phyloP scores from a whole-genome alignment of 2,797 vertebrate genomes.

The Antrozous pallidus region DNA sequence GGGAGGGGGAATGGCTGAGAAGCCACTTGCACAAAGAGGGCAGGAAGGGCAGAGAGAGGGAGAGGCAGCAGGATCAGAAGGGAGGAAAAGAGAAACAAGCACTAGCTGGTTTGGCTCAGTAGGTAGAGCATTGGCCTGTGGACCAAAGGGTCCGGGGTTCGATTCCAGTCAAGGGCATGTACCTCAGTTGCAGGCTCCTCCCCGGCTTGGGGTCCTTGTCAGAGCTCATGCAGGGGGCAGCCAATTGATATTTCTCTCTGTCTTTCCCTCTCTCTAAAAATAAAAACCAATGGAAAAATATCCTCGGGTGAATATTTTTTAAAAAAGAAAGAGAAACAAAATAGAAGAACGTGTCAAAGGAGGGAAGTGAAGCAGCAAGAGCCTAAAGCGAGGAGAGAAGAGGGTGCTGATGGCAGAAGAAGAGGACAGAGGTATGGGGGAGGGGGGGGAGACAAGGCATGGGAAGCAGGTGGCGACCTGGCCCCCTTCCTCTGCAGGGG shows the following conservation, averaged over 20 bases:
- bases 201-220: too few relatives aligned
- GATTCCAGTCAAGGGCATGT: too few relatives aligned
- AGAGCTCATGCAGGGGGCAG: too few relatives aligned
- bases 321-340: not conserved
- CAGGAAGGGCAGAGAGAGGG: not conserved
- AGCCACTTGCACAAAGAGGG: not conserved
- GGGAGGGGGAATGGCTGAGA: not conserved
- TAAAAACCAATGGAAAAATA: too few relatives aligned
- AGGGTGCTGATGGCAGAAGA: accelerated
- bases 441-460: too few relatives aligned
- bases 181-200: too few relatives aligned
- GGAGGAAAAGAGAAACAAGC: not conserved
- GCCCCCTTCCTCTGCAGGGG: not conserved
- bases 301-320: too few relatives aligned
- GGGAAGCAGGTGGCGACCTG: accelerated
- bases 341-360: not conserved
- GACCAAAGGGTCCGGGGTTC: too few relatives aligned
- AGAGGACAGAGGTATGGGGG: not conserved
- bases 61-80: not conserved
- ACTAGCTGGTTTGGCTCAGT: too few relatives aligned
- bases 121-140: too few relatives aligned
- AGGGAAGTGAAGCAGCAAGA: not conserved
- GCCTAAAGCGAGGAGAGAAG: not conserved
- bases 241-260: too few relatives aligned
- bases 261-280: too few relatives aligned